Evolutionary conservation across 2,113 vertebrate species (phyloP).

Genomic region (Etheostoma spectabile): DNA sequence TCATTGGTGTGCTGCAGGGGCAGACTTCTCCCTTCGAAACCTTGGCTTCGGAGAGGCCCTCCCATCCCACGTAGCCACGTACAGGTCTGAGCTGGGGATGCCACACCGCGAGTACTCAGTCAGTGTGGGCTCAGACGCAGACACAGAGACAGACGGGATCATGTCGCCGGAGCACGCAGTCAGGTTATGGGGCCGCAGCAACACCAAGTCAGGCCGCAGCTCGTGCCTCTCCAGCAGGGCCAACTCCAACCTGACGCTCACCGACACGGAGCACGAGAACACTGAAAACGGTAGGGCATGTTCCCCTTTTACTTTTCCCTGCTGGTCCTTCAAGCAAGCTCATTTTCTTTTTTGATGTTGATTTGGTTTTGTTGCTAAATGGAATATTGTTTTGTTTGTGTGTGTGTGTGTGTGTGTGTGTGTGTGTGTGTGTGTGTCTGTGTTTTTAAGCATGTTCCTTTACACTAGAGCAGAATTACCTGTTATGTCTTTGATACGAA

Average conservation of each 20-base stretch:
- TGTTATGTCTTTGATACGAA: neutral
- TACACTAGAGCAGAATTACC: neutral
- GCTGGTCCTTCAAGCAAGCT: neutral
- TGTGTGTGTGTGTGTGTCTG: neutral
- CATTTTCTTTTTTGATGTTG: neutral
- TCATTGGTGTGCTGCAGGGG: constrained; percentile 79
- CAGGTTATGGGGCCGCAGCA: constrained; percentile 93
- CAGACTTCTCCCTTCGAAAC: constrained; percentile 92
- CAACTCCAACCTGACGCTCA: constrained; percentile 98
- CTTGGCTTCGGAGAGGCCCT: constrained; percentile 91
- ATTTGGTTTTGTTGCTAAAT: constrained; percentile 6
- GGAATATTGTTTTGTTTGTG: neutral
- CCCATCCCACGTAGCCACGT: constrained; percentile 88
- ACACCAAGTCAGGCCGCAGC: constrained; percentile 94
- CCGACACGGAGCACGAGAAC: constrained; percentile 97
- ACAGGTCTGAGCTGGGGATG: constrained; percentile 90
- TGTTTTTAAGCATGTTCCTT: neutral
- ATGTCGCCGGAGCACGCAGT: constrained; percentile 93
- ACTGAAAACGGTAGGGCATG: constrained; percentile 92
- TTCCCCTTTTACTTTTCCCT: accelerated
- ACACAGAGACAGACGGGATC: constrained; percentile 92
- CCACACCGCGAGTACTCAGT: constrained; percentile 93
- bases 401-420: neutral
- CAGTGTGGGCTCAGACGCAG: constrained; percentile 91
- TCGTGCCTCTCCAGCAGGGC: constrained; percentile 97